Conservation (phyloP, 2,113 vertebrate species). For the Hippoglossus stenolepis region DNA sequence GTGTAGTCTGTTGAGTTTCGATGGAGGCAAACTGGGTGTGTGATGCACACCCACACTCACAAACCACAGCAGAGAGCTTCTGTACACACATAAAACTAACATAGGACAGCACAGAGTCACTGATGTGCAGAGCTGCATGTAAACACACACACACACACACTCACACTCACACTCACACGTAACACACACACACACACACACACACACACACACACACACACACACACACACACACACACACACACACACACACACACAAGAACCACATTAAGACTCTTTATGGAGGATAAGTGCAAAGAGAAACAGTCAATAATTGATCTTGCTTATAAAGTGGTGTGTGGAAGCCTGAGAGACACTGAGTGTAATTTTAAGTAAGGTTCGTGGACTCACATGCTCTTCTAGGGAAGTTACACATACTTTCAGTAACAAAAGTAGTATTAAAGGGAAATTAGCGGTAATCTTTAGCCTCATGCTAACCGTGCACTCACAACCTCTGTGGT, state of each 20-base stretch:
- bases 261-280: conserved; percentile 16
- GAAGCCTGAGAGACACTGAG: conserved; percentile 13
- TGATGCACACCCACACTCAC: neutral
- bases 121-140: no score
- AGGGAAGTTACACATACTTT: neutral
- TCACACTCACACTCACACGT: neutral
- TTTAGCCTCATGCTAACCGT: no score
- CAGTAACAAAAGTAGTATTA: neutral
- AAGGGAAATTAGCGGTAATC: no score
- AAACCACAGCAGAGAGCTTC: conserved; percentile 13
- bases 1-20: neutral
- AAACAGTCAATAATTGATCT: conserved; percentile 39
- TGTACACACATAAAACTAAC: neutral
- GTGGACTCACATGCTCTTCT: neutral
- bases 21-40: conserved; percentile 1
- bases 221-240: neutral
- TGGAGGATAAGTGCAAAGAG: conserved; percentile 13
- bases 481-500: neutral
- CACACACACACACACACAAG: neutral
- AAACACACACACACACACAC: neutral
- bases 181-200: neutral
- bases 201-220: conserved; percentile 4
- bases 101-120: no score
- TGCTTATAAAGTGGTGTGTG: conserved; percentile 11
- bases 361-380: neutral